phyloP scores from a whole-genome alignment of 2,113 vertebrate species.

The Otocyon megalotis region DNA sequence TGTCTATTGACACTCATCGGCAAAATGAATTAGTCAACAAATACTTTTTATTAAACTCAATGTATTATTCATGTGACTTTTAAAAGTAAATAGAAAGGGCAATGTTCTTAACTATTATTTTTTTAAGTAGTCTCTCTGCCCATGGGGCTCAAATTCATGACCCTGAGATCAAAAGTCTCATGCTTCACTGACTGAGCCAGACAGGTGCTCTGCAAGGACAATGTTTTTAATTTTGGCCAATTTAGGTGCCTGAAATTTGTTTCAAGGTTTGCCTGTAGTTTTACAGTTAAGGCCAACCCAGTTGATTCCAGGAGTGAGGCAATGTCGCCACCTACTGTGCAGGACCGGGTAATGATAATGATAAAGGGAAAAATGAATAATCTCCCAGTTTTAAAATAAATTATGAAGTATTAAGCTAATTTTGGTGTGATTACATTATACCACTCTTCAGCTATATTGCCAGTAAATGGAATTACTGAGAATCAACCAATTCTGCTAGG shows the following conservation, averaged over 20 bases:
- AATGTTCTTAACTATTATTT: not conserved
- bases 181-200: not conserved
- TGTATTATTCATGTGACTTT: not conserved
- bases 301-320: constrained; percentile 8
- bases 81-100: not conserved
- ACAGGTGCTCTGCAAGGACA: not conserved
- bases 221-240: constrained; percentile 40
- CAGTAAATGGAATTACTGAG: not conserved
- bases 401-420: not conserved
- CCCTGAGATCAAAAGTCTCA: not conserved
- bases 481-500: not conserved
- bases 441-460: not conserved
- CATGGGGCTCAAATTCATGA: not conserved
- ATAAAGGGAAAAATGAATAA: constrained; percentile 14
- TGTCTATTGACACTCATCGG: constrained; percentile 20
- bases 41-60: not conserved
- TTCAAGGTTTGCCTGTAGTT: not conserved
- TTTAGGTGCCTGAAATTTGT: not conserved
- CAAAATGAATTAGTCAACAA: constrained; percentile 55
- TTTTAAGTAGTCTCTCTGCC: not conserved
- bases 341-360: not conserved
- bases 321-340: constrained; percentile 68
- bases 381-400: constrained; percentile 7
- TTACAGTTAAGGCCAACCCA: rapidly evolving
- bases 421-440: not conserved